Evolutionary conservation across 2,113 vertebrate species (phyloP).

Genomic region (Pontoporia blainvillei): DNA sequence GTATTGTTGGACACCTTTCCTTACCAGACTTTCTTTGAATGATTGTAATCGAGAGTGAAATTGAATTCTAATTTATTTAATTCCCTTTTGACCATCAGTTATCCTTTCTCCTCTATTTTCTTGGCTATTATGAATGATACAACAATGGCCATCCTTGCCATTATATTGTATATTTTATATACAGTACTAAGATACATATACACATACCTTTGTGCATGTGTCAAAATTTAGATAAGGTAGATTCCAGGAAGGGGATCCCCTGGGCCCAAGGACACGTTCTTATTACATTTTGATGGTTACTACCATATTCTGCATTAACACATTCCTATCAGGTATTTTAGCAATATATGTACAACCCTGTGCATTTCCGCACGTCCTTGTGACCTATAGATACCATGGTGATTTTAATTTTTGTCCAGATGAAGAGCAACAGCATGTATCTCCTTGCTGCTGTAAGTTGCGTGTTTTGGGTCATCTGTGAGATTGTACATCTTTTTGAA

Average conservation of each 20-base stretch:
- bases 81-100: neutral
- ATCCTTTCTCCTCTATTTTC: no score
- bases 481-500: neutral
- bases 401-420: no score
- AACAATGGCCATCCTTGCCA: rapidly evolving
- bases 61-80: neutral
- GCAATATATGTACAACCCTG: rapidly evolving
- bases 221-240: neutral
- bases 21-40: rapidly evolving
- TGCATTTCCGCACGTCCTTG: rapidly evolving
- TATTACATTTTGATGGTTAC: rapidly evolving
- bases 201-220: neutral
- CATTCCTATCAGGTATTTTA: rapidly evolving
- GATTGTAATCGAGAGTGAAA: rapidly evolving
- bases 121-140: neutral
- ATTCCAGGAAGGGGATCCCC: neutral
- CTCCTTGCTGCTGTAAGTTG: rapidly evolving
- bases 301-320: rapidly evolving
- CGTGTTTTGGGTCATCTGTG: neutral
- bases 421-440: rapidly evolving
- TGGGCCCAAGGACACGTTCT: rapidly evolving
- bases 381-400: rapidly evolving
- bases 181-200: no score
- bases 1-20: neutral
- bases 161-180: no score